Evolutionary conservation across 2,113 vertebrate genomes (phyloP), one percentile per base, ranked within the genome.

Genomic region (Campylorhamphus procurvoides): DNA sequence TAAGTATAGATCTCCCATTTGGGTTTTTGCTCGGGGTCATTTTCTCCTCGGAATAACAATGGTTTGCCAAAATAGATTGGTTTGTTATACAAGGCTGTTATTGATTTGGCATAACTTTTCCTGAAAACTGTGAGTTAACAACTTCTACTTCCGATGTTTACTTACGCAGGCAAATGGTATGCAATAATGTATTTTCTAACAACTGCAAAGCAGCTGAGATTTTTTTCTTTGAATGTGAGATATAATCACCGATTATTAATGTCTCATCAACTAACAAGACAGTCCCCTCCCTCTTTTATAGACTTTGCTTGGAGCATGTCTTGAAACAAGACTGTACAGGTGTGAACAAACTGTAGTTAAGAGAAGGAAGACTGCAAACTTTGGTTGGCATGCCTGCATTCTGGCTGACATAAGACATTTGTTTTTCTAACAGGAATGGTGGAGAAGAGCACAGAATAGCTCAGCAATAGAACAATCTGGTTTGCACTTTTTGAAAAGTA

Each of bases 251-350:
- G 24, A 94, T 96, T 92, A 89, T 91, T 76, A 96, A 94, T 94
- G 95, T 96, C 94, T 98, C 94, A 82, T 93, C 97, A 96, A 94
- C 90, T 97, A 97, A 87, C 71, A 92, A 72, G 90, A 92, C 82
- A 81, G 93, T 87, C 80, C 63, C 94, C 67, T 90, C 97, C 97
- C 92, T 97, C 92, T 94, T 97, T 97, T 94, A 96, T 96, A 95
- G 97, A 85, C 96, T 96, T 96, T 93, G 95, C 97, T 97, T 73
- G 89, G 68, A 97, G 95, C 94, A 24, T 83, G 68, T 92, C 91
- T 96, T 93, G 96, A 86, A 97, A 98, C 97, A 98, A 97, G 97
- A 97, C 97, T 13, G 31, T 95, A 85, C 97, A 98, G 97, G 98
- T 98, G 94, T 39, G 64, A 94, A 94, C 95, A 97, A 95, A 97